A percentile compares a stretch with the other conserved stretches of the same genome.
Evolutionary conservation across 2,888 invertebrate species (phyloP).

Genomic region (Mesorhabditis sp.): DNA sequence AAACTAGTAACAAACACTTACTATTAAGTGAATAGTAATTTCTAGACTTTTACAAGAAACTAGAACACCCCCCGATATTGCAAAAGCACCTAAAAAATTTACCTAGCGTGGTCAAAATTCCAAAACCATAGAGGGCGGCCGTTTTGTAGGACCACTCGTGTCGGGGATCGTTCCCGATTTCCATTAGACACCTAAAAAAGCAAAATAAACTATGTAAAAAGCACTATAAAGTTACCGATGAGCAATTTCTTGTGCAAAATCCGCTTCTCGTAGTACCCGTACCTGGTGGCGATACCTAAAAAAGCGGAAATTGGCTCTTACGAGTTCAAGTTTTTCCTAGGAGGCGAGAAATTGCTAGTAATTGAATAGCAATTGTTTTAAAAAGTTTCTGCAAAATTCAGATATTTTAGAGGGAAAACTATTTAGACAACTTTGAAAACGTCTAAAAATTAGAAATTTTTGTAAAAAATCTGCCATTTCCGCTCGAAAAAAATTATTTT

Average conservation of each 20-base stretch:
- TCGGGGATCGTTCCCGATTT: constrained; percentile 21
- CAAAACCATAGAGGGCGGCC: constrained; percentile 51
- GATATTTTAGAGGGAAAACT: no score
- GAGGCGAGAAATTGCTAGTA: no score
- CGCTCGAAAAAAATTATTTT: no score
- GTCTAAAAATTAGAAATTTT: no score
- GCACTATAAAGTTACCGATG: background rate
- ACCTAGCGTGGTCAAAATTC: constrained; percentile 55
- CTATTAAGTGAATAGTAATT: no score
- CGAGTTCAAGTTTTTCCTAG: no score
- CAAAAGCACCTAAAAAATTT: background rate
- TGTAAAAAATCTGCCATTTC: no score
- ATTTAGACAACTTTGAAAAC: no score
- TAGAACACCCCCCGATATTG: background rate
- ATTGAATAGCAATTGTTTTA: no score
- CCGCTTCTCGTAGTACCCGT: background rate
- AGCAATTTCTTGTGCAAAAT: constrained; percentile 4
- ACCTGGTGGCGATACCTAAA: constrained; percentile 1
- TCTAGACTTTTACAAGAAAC: background rate
- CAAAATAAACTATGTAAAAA: background rate
- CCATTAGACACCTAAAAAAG: constrained; percentile 7
- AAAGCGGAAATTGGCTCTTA: background rate
- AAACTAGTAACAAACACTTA: no score
- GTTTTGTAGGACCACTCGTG: constrained; percentile 52
- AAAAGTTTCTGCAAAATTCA: no score